A percentile compares a stretch with the other conserved stretches of the same genome.
These are phyloP conservation scores for Haliclona indistincta DNA, from an alignment of 37 sponge, comb jelly and placozoan species.

Conservation along the genomic window DNA sequence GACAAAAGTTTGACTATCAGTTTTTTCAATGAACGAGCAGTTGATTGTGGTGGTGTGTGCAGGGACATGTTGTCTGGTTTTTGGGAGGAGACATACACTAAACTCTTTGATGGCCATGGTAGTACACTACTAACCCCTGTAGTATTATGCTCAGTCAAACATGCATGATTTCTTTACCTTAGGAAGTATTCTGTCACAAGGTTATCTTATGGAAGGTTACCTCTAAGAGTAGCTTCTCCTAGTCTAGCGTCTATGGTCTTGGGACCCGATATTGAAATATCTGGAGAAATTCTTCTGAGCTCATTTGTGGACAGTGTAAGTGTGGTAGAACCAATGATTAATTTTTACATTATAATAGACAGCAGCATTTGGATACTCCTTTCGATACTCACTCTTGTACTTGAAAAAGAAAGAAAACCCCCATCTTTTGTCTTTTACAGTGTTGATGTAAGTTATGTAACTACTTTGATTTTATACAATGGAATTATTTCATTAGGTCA, in stretches of 20 bases:
- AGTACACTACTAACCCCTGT: too few relatives aligned
- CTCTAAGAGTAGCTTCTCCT: neutral
- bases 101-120: slow-evolving; percentile 8
- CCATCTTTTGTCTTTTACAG: too few relatives aligned
- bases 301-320: neutral
- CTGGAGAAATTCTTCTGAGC: neutral
- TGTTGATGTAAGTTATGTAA: too few relatives aligned
- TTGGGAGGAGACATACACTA: slow-evolving; percentile 9
- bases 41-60: slow-evolving; percentile 15
- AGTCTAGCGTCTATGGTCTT: neutral
- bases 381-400: too few relatives aligned
- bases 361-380: too few relatives aligned
- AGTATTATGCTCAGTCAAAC: too few relatives aligned
- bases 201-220: neutral
- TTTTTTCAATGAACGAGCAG: slow-evolving; percentile 4
- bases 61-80: slow-evolving; percentile 29
- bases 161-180: too few relatives aligned
- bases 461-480: too few relatives aligned
- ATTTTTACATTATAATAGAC: too few relatives aligned
- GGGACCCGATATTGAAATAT: neutral
- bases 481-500: too few relatives aligned
- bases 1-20: too few relatives aligned
- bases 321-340: neutral
- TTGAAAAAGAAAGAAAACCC: too few relatives aligned
- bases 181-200: neutral